These are phyloP conservation scores for Acestrorhynchus altus DNA, from an alignment of 2,797 vertebrate species.

Conservation along the genomic window DNA sequence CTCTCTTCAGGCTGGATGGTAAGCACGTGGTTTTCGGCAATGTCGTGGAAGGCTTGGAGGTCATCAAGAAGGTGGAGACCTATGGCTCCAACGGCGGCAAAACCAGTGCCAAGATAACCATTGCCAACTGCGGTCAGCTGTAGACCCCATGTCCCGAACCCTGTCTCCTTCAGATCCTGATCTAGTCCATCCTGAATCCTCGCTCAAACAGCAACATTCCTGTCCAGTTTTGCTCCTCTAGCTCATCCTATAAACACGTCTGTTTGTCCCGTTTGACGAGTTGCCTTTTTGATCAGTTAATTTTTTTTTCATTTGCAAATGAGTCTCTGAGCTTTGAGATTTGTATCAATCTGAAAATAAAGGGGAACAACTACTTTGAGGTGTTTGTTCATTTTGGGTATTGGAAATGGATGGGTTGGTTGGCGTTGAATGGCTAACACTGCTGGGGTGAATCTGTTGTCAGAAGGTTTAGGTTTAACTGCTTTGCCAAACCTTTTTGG, in stretches of 20 bases:
- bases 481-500: too few relatives aligned
- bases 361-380: slow-evolving; percentile 59
- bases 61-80: slow-evolving; percentile 79
- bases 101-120: slow-evolving; percentile 74
- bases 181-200: slow-evolving; percentile 29
- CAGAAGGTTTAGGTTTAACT: too few relatives aligned
- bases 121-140: slow-evolving; percentile 84
- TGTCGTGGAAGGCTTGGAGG: slow-evolving; percentile 80
- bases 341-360: slow-evolving; percentile 62
- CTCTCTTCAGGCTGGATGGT: slow-evolving; percentile 84
- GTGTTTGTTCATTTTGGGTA: slow-evolving; percentile 21
- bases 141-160: slow-evolving; percentile 7
- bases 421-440: not conserved
- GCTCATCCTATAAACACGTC: slow-evolving; percentile 1
- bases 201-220: slow-evolving; percentile 65
- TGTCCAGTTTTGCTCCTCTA: slow-evolving; percentile 59
- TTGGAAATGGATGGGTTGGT: slow-evolving; percentile 7
- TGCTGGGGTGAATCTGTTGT: too few relatives aligned
- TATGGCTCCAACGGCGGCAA: slow-evolving; percentile 80
- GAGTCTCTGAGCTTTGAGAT: slow-evolving; percentile 55
- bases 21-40: slow-evolving; percentile 90
- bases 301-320: slow-evolving; percentile 57
- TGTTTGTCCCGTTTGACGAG: slow-evolving; percentile 31
- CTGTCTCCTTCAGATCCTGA: not conserved
- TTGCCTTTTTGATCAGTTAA: slow-evolving; percentile 27